These are phyloP conservation scores for Cuniculus paca DNA, from an alignment of 2,797 vertebrate genomes.

Conservation along the genomic window DNA sequence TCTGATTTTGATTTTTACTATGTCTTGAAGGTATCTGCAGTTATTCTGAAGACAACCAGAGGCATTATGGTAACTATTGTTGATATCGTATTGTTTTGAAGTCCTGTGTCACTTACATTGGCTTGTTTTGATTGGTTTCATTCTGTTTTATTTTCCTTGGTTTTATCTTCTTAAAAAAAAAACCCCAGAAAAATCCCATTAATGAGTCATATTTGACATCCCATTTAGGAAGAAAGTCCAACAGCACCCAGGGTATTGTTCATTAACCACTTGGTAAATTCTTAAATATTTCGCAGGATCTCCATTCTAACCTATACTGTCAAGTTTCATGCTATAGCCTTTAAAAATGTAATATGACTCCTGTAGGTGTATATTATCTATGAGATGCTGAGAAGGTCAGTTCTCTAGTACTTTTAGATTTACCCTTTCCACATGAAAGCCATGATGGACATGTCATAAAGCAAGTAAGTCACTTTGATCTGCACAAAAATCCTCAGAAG, in stretches of 20 bases:
- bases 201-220: constrained; percentile 53
- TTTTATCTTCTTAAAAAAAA: too few relatives aligned
- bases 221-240: constrained; percentile 47
- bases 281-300: neutral
- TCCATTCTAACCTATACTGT: constrained; percentile 2
- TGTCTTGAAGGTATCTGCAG: too few relatives aligned
- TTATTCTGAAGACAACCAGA: too few relatives aligned
- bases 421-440: constrained; percentile 68
- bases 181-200: constrained; percentile 46
- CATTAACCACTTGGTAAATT: constrained; percentile 19
- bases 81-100: too few relatives aligned
- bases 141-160: too few relatives aligned
- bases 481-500: constrained; percentile 38
- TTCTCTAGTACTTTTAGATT: constrained; percentile 42
- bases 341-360: neutral
- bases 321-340: neutral
- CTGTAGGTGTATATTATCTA: constrained; percentile 6
- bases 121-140: too few relatives aligned
- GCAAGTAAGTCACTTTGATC: constrained; percentile 61
- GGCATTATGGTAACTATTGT: too few relatives aligned
- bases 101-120: too few relatives aligned
- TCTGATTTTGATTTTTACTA: too few relatives aligned
- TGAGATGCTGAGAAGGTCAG: constrained; percentile 35
- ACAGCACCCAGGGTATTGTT: constrained; percentile 2
- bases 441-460: constrained; percentile 18